Base-by-base conservation (phyloP, 1,140 invertebrate genomes). In the Scaptomyza montana region DNA sequence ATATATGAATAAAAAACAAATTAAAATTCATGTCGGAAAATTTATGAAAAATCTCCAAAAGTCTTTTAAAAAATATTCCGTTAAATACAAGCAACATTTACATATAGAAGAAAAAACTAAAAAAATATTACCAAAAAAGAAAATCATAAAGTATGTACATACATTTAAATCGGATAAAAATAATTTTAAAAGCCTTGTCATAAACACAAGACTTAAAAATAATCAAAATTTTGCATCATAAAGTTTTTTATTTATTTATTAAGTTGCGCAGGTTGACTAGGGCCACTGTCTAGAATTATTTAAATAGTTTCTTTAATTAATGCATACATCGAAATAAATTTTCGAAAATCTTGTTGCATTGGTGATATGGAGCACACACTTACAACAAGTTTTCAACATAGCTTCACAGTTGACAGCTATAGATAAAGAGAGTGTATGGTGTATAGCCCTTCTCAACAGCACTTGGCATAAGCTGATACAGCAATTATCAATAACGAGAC, bases 11-110 rank as follows among this genome's bases (percentile, higher is more conserved):
- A n/a, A n/a, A n/a, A n/a, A n/a, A n/a, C n/a, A n/a, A n/a, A n/a
- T n/a, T n/a, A n/a, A n/a, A n/a, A n/a, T n/a, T n/a, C n/a, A n/a
- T n/a, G n/a, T n/a, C n/a, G n/a, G n/a, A n/a, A n/a, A n/a, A n/a
- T n/a, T n/a, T n/a, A n/a, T n/a, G n/a, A n/a, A n/a, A n/a, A n/a
- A n/a, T n/a, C n/a, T n/a, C 70, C 74, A 60, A 63, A 86, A 70
- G 78, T 86, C 86, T 86, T 86, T 86, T 86, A 87, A 74, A 86
- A 86, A 67, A 87, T 87, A 87, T 85, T 87, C 86, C 61, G 71
- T 63, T 67, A 50, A 64, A 68, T 47, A 55, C 61, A 77, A 51
- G 55, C 70, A 51, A 74, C 64, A 36, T 60, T 75, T 78, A 71
- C 65, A 47, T 56, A 63, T 46, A 53, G 51, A 53, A 66, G 55